Evolutionary conservation across 2,113 vertebrate genomes (phyloP).

Genomic region (Dryoscopus gambensis): DNA sequence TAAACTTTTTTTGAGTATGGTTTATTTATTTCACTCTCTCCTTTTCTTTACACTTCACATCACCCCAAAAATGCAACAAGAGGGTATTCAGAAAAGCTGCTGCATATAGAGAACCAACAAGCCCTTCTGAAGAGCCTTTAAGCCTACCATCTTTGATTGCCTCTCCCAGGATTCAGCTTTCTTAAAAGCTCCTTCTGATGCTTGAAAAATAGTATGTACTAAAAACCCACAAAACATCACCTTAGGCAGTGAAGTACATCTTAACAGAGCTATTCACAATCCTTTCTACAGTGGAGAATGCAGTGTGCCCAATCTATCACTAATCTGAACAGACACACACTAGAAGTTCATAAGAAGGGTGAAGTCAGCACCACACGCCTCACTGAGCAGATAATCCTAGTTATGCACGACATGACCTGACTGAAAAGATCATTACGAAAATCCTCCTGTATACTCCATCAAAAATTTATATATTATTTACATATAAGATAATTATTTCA

Average conservation of each 20-base stretch:
- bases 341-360: neutral
- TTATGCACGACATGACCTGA: neutral
- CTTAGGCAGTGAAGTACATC: slow-evolving; percentile 18
- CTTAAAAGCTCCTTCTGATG: slow-evolving; percentile 22
- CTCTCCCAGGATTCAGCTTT: slow-evolving; percentile 3
- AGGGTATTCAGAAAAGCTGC: neutral
- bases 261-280: neutral
- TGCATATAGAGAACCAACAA: neutral
- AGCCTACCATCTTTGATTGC: neutral
- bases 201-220: neutral
- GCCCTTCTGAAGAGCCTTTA: neutral
- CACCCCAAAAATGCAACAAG: neutral
- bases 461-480: neutral
- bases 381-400: neutral
- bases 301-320: neutral
- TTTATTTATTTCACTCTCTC: neutral
- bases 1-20: neutral
- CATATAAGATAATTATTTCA: neutral
- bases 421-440: neutral
- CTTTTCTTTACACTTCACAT: neutral
- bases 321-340: neutral
- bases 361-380: neutral
- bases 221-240: neutral
- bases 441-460: neutral
- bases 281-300: neutral